Conservation (phyloP, 1,140 invertebrate genomes). For the Tetraneura akinire region DNA sequence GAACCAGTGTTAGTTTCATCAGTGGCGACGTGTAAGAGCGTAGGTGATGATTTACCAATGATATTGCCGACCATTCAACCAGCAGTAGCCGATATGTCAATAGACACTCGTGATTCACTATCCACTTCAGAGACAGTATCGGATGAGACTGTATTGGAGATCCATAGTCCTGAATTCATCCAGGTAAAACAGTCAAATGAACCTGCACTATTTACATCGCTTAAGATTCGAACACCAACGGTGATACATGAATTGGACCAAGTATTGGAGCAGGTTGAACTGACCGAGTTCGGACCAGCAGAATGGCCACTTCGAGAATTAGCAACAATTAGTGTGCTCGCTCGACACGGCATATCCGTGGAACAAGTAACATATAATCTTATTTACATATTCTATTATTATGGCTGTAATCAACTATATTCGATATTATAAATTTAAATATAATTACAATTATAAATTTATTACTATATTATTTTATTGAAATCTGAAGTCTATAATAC, state of each 20-base stretch:
- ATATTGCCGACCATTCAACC: conserved; percentile 58
- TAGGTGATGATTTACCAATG: conserved; percentile 62
- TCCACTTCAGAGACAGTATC: conserved; percentile 64
- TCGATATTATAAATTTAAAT: too few relatives aligned
- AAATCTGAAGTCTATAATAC: too few relatives aligned
- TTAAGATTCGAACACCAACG: conserved; percentile 10
- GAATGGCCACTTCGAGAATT: conserved; percentile 76
- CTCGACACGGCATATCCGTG: conserved; percentile 73
- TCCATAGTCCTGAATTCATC: conserved; percentile 56
- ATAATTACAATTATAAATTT: too few relatives aligned
- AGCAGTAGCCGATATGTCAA: conserved; percentile 61
- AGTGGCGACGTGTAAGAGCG: conserved; percentile 66
- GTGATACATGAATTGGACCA: conserved; percentile 67
- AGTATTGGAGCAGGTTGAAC: conserved; percentile 70
- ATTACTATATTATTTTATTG: too few relatives aligned
- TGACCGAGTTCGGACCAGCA: conserved; percentile 73
- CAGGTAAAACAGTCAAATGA: conserved; percentile 35
- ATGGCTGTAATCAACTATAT: too few relatives aligned
- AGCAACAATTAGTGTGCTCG: conserved; percentile 75
- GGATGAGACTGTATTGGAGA: conserved; percentile 61
- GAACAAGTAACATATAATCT: conserved; percentile 68
- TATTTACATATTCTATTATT: too few relatives aligned
- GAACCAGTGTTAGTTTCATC: conserved; percentile 66
- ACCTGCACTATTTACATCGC: conserved; percentile 47
- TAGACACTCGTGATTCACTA: conserved; percentile 63